Evolutionary conservation across 2,113 vertebrate species (phyloP), one percentile per base, ranked within the genome.

Genomic region (Lepus europaeus): DNA sequence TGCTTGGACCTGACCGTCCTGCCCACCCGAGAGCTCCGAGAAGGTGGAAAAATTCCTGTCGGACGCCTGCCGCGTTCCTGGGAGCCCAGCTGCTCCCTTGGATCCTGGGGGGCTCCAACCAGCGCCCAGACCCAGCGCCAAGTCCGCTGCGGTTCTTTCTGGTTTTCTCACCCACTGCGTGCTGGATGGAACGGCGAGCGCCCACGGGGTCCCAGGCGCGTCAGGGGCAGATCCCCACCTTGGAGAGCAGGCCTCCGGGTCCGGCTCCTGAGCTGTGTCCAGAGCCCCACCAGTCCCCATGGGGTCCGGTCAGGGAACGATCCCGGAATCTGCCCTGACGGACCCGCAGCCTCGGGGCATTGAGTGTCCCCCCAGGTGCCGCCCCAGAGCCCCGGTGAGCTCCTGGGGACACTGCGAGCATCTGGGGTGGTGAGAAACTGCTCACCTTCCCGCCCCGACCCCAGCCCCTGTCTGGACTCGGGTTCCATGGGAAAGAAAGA

Each of bases 111-210:
- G 33, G 45, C 63, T 64, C 16, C 68, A 77, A n/a, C 81, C 20
- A 0, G 1, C 2, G 0, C 12, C 33, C 39, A 20, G 68, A 53
- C 9, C 17, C 0, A 0, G 61, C 1, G 20, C 31, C 19, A 8
- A 9, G 12, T 20, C 39, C 7, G 0, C 64, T 23, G 2, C 3
- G 0, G 29, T 16, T 72, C 53, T 49, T n/a, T 8, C 33, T 7
- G 49, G 12, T 29, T 72, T 20, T 61, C 20, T 33, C 1, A 6
- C 59, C 64, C 36, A 31, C 53, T 9, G 51, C 76, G 49, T 8
- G 31, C 53, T 3, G 20, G 2, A 22, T 0, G 13, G 5, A 45
- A 39, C 27, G 31, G 3, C 2, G 0, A 6, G 10, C 1, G 1
- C 39, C 33, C 0, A 0, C 12, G 31, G 29, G 11, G 23, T 63